phyloP scores from a whole-genome alignment of 1,140 invertebrate species.

The Anoplolepis gracilipes region DNA sequence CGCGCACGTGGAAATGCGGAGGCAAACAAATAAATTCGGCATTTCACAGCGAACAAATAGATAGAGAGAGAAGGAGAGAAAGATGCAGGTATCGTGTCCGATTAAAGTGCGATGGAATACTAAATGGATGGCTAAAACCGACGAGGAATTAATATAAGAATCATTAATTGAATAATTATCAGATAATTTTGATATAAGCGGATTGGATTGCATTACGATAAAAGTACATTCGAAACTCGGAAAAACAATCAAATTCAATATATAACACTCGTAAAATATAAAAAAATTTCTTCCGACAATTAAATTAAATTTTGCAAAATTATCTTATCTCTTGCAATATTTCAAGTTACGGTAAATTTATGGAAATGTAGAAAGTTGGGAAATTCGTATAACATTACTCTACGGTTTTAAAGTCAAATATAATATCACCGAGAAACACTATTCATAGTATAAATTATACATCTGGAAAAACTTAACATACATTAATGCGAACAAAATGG shows the following conservation, averaged over 20 bases:
- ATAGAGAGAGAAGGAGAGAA: neutral
- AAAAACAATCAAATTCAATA: neutral
- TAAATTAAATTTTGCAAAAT: neutral
- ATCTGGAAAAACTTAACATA: neutral
- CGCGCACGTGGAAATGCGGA: slow-evolving; percentile 4
- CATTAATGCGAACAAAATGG: neutral
- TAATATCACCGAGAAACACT: neutral
- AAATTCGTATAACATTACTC: neutral
- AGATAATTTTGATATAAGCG: neutral
- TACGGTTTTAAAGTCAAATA: neutral
- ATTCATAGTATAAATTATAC: neutral
- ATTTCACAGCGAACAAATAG: neutral
- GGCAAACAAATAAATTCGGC: slow-evolving; percentile 44
- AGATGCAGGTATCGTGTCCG: neutral
- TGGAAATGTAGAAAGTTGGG: neutral
- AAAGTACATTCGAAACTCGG: too few species aligned
- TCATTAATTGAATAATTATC: neutral
- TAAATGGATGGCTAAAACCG: neutral
- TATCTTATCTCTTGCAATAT: neutral
- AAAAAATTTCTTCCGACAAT: neutral
- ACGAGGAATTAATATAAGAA: neutral
- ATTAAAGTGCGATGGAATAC: neutral
- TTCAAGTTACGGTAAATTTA: neutral
- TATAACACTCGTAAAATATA: neutral
- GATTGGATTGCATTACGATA: neutral